Percentiles rank a stretch among this genome's conserved stretches.
These are phyloP conservation scores for pig (Sus scrofa) DNA, from an alignment of 2,113 vertebrate genomes.

Conservation along the genomic window DNA sequence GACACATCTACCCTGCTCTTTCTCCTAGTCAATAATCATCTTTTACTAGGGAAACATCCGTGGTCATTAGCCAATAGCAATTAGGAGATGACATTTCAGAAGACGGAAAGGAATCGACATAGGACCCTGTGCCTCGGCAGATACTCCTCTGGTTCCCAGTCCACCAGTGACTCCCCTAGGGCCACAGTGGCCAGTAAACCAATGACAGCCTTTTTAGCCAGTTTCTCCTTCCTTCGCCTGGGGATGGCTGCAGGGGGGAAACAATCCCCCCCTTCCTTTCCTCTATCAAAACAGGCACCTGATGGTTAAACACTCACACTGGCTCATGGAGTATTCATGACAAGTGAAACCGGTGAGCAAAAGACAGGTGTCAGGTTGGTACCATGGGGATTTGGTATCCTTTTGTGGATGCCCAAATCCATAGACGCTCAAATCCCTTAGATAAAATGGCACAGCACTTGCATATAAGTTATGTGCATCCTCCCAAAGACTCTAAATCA, in stretches of 20 bases:
- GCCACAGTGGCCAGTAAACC: neutral
- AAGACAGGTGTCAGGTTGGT: neutral
- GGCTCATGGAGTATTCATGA: neutral
- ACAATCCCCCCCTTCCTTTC: neutral
- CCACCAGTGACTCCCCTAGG: neutral
- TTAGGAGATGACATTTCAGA: constrained; percentile 52
- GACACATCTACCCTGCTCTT: neutral
- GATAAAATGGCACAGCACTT: neutral
- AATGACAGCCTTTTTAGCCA: neutral
- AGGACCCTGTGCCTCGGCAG: neutral
- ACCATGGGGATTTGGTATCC: fast-evolving
- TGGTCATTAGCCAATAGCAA: constrained; percentile 27
- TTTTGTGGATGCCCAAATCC: neutral
- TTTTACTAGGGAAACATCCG: neutral
- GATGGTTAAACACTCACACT: no score
- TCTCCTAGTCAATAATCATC: neutral
- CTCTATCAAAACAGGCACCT: neutral
- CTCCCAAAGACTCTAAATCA: neutral
- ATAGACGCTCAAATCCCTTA: neutral
- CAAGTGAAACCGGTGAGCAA: neutral
- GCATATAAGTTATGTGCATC: neutral
- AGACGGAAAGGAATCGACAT: neutral
- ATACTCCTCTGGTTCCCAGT: neutral
- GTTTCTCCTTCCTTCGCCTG: neutral
- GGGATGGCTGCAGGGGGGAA: neutral